Evolutionary conservation across 1,140 invertebrate genomes (phyloP).

Genomic region (Lucilia sericata): DNA sequence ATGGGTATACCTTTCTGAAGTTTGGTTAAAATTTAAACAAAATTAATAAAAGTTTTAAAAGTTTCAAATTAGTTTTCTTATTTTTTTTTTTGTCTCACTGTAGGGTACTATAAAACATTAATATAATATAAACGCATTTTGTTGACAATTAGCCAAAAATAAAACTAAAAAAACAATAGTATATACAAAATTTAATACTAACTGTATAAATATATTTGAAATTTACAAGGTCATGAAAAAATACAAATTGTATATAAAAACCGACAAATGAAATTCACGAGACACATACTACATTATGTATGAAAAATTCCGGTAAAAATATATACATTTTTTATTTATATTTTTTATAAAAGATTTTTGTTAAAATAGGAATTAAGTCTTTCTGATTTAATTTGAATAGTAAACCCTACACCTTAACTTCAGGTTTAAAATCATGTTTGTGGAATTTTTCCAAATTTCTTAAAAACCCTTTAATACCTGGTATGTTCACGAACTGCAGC

Average conservation of each 20-base stretch:
- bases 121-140: no score
- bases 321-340: neutral
- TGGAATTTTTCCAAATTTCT: neutral
- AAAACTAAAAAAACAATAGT: neutral
- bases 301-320: neutral
- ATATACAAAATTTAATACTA: neutral
- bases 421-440: no score
- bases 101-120: no score
- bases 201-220: neutral
- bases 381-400: neutral
- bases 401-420: no score
- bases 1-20: no score
- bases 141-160: slow-evolving; percentile 10
- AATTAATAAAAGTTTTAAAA: no score
- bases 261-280: neutral
- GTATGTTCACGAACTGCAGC: slow-evolving; percentile 54
- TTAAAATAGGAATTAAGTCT: neutral
- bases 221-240: slow-evolving; percentile 4
- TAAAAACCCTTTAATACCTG: slow-evolving; percentile 50
- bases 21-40: no score
- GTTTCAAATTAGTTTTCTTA: no score
- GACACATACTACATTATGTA: neutral
- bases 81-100: no score
- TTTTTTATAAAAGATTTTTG: neutral
- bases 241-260: neutral